A percentile compares a stretch with the other conserved stretches of the same genome.
These are phyloP conservation scores for Papilio helenus DNA, from an alignment of 1,140 invertebrate genomes.

Conservation along the genomic window DNA sequence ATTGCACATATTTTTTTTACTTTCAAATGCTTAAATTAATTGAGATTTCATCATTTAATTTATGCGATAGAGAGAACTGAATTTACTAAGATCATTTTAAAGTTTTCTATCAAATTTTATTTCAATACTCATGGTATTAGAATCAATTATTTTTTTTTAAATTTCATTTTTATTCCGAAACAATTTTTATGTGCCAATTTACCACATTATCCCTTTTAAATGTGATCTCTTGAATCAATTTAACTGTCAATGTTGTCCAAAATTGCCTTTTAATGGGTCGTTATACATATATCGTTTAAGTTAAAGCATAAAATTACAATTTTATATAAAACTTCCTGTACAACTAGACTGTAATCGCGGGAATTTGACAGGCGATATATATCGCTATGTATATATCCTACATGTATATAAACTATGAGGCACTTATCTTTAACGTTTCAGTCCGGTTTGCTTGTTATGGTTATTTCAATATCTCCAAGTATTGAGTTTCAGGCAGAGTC, in stretches of 20 bases:
- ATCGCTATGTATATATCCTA: neutral
- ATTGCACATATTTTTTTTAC: neutral
- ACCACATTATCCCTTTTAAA: neutral
- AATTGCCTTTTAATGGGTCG: neutral
- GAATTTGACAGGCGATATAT: neutral
- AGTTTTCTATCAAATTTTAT: neutral
- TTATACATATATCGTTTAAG: neutral
- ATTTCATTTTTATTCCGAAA: too few species aligned
- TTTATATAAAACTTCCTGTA: conserved; percentile 20
- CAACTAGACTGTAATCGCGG: neutral
- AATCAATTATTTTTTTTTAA: neutral
- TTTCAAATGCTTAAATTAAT: neutral
- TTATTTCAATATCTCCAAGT: conserved; percentile 9
- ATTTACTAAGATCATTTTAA: too few species aligned
- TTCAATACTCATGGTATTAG: neutral
- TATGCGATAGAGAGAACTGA: too few species aligned
- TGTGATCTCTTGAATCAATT: neutral
- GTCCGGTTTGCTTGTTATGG: conserved; percentile 2
- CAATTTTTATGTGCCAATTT: neutral
- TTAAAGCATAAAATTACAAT: conserved; percentile 2
- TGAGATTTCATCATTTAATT: too few species aligned
- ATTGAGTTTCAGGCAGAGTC: conserved; percentile 3
- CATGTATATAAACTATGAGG: neutral
- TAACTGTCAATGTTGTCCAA: neutral
- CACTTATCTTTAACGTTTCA: neutral